Conservation (phyloP, 2,888 invertebrate genomes). For the Spodoptera exigua region DNA sequence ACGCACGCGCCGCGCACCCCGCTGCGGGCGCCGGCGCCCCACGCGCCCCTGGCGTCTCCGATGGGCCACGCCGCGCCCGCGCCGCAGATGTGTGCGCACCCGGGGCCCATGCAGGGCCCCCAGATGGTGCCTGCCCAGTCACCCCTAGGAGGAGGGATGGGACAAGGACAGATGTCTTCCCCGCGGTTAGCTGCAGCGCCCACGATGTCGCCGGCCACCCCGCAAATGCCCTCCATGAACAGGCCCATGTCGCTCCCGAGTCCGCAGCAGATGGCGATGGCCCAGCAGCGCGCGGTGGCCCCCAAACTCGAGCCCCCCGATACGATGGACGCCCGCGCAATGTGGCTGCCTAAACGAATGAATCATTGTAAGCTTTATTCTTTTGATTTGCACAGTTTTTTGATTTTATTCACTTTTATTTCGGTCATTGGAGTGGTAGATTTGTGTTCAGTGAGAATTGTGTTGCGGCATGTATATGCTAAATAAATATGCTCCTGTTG, state of each 20-base stretch:
- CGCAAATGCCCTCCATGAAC: constrained; percentile 81
- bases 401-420: constrained; percentile 57
- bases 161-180: constrained; percentile 80
- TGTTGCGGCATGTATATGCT: constrained; percentile 1
- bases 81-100: constrained; percentile 68
- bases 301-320: constrained; percentile 90
- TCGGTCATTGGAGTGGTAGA: constrained; percentile 36
- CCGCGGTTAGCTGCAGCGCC: constrained; percentile 83
- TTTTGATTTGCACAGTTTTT: constrained; percentile 68
- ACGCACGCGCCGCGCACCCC: constrained; percentile 79
- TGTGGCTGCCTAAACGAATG: constrained; percentile 91
- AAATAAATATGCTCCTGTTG: background rate
- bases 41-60: constrained; percentile 74
- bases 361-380: constrained; percentile 90
- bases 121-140: constrained; percentile 70
- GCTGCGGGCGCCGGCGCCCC: constrained; percentile 75
- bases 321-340: constrained; percentile 89
- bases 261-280: constrained; percentile 80
- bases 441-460: constrained; percentile 18
- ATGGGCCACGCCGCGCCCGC: constrained; percentile 58
- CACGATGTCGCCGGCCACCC: constrained; percentile 84
- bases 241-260: constrained; percentile 82
- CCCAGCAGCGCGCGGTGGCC: constrained; percentile 83
- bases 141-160: constrained; percentile 64
- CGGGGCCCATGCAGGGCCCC: constrained; percentile 76